Conservation (phyloP, 1,140 invertebrate genomes). For the Platyscapa corneri region DNA sequence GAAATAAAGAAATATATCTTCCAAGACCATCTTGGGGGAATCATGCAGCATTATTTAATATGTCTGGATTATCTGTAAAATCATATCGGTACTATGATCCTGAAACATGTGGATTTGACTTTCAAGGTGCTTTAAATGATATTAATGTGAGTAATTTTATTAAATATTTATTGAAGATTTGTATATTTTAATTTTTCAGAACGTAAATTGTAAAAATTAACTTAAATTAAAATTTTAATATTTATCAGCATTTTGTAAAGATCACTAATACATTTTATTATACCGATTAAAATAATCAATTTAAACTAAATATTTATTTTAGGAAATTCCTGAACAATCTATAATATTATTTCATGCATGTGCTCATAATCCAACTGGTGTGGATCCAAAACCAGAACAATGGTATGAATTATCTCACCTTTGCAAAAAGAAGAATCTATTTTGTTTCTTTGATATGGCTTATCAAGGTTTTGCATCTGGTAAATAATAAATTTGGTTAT, state of each 20-base stretch:
- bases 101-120: slow-evolving; percentile 96
- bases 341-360: slow-evolving; percentile 97
- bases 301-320: slow-evolving; percentile 61
- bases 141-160: slow-evolving; percentile 81
- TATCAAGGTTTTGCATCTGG: slow-evolving; percentile 97
- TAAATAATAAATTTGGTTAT: slow-evolving; percentile 56
- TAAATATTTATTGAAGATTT: slow-evolving; percentile 31
- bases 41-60: slow-evolving; percentile 95
- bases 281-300: neutral
- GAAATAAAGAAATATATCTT: slow-evolving; percentile 91
- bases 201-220: neutral
- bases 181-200: neutral
- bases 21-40: slow-evolving; percentile 99
- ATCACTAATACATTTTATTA: neutral
- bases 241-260: too few relatives aligned
- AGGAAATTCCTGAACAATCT: slow-evolving; percentile 95
- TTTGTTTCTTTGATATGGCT: slow-evolving; percentile 99
- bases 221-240: too few relatives aligned
- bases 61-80: slow-evolving; percentile 90
- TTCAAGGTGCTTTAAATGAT: slow-evolving; percentile 92
- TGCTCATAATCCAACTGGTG: slow-evolving; percentile 99
- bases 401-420: slow-evolving; percentile 87
- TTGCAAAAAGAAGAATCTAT: slow-evolving; percentile 89
- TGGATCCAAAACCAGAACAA: slow-evolving; percentile 94
- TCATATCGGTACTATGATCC: slow-evolving; percentile 97